Base-by-base conservation (phyloP, 23 tunicate species). In the Halocynthia aurantium region DNA sequence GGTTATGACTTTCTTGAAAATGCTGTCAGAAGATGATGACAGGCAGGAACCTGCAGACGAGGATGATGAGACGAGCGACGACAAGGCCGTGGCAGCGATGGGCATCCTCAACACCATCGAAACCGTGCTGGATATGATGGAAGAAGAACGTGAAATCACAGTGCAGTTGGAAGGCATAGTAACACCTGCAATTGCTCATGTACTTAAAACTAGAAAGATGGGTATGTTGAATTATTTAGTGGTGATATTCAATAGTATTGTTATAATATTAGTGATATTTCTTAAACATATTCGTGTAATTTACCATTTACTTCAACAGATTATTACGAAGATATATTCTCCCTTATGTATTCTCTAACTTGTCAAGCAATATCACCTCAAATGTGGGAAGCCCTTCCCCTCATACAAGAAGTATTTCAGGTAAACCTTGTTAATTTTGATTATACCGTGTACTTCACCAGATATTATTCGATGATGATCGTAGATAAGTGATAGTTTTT, bases 381-480 rank as follows among this genome's bases (percentile, higher is more conserved):
- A 4, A 89, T 96, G 99, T 96, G 99, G 99, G 84, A 85, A 69
- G 99, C 93, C 0, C 83, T 96, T 50, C 88, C 85, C 6, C 83
- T 96, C 19, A 90, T 96, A 51, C 18, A 86, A 11, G 76, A 82
- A 58, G 89, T 96, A 7, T 89, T 85, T 80, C 78, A 93, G 77
- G 92, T 86, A 5, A 44, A 51, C 44, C 44, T 31, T 31, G 44
- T 31, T 31, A 31, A 31, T 31, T 31, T 31, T 31, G 44, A 31
- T 31, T 4, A 31, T 15, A 60, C 64, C 18, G 64, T 68, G 5
- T 1, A 1, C 2, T 60, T n/a, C 2, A 17, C 18, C 1, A n/a
- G 65, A 1, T 60, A n/a, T 60, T 60, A 1, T 60, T n/a, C 18
- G 4, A 60, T n/a, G 65, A 1, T 60, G 2, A n/a, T 17, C 2